Conservation (phyloP, 2,113 vertebrate species). For the Pelecanus crispus region DNA sequence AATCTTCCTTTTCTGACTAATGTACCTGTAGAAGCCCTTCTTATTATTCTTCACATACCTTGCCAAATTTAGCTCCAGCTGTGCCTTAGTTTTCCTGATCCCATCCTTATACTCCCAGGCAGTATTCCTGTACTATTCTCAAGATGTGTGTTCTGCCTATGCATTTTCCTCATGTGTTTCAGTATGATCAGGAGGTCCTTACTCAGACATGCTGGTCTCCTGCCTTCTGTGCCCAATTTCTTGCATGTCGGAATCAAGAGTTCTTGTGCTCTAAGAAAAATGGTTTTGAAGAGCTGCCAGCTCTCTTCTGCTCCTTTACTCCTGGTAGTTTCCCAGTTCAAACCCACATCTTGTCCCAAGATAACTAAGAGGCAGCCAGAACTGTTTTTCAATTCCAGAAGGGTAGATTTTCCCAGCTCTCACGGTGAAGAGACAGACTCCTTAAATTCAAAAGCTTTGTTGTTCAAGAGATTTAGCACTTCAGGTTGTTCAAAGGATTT, state of each 20-base stretch:
- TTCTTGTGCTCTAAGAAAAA: not conserved
- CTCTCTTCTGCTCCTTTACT: not conserved
- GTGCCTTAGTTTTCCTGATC: not conserved
- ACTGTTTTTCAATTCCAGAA: not conserved
- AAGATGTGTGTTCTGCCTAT: accelerated
- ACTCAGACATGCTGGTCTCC: not conserved
- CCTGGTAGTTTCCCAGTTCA: not conserved
- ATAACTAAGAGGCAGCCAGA: not conserved
- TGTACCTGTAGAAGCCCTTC: no score
- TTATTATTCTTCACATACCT: not conserved
- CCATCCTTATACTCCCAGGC: not conserved
- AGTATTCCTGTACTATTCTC: not conserved
- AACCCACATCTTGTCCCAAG: not conserved
- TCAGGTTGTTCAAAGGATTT: not conserved
- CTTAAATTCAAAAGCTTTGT: not conserved
- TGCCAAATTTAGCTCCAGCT: not conserved
- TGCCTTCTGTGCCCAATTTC: not conserved
- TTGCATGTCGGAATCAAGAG: accelerated
- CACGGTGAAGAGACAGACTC: not conserved
- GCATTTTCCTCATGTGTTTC: not conserved
- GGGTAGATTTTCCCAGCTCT: not conserved
- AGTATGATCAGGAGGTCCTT: not conserved
- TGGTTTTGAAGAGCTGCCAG: not conserved
- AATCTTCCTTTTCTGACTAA: not conserved
- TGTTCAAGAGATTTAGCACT: not conserved